Conservation (phyloP, 2,888 invertebrate genomes). For the Orthosia gothica region DNA sequence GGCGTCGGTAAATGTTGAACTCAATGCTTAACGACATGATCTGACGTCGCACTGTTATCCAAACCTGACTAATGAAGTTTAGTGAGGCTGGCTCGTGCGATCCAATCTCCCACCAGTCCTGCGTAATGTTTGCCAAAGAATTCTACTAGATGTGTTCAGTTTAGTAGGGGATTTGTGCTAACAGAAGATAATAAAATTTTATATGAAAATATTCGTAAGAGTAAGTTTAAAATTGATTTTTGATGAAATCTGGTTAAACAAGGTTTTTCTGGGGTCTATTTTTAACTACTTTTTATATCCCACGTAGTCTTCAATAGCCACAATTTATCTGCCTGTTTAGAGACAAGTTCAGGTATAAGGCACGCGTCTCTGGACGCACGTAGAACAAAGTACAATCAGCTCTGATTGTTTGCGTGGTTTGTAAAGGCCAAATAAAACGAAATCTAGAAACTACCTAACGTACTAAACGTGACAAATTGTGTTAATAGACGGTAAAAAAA, state of each 20-base stretch:
- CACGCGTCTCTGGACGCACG: slow-evolving; percentile 25
- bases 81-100: slow-evolving; percentile 84
- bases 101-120: slow-evolving; percentile 83
- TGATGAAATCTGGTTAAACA: not conserved
- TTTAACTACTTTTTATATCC: not conserved
- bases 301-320: not conserved
- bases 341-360: no score
- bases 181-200: not conserved
- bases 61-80: slow-evolving; percentile 87
- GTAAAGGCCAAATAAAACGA: slow-evolving; percentile 17
- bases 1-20: slow-evolving; percentile 60
- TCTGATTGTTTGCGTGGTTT: slow-evolving; percentile 30
- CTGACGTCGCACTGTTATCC: slow-evolving; percentile 77
- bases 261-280: not conserved
- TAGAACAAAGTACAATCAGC: slow-evolving; percentile 33
- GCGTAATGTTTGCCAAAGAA: slow-evolving; percentile 53
- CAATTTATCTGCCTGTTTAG: not conserved
- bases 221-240: not conserved
- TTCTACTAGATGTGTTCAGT: slow-evolving; percentile 62
- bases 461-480: no score
- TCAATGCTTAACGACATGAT: slow-evolving; percentile 75
- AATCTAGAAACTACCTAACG: slow-evolving; percentile 1
- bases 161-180: not conserved
- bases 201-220: not conserved
- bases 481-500: not conserved